Evolutionary conservation across 2,888 invertebrate species (phyloP).

Genomic region (Geophilus truncorum): DNA sequence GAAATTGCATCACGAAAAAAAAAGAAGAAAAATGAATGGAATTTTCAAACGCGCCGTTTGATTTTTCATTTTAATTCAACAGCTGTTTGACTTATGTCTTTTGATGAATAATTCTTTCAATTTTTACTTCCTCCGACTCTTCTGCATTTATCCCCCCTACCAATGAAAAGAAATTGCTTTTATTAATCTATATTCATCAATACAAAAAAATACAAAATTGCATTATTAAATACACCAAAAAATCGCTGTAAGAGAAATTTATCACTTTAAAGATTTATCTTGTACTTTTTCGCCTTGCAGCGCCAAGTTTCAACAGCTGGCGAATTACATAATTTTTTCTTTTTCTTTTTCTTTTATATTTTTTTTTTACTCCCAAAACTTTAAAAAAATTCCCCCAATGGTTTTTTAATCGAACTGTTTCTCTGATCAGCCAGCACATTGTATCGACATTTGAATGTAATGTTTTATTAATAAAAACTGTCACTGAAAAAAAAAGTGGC

Average conservation of each 20-base stretch:
- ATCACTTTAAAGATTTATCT: not conserved
- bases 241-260: not conserved
- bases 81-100: no score
- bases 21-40: no score
- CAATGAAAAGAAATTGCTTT: no score
- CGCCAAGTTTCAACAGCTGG: not conserved
- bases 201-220: not conserved
- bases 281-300: not conserved
- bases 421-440: not conserved
- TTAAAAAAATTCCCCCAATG: not conserved
- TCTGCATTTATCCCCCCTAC: no score
- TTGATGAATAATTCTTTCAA: no score
- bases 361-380: no score
- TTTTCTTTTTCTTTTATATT: not conserved
- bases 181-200: not conserved
- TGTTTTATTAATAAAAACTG: not conserved
- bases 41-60: no score
- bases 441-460: not conserved
- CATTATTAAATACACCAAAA: not conserved
- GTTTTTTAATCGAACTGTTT: not conserved
- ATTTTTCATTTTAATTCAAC: no score
- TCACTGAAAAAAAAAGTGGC: not conserved
- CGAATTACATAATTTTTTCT: not conserved
- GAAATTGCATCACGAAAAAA: no score
- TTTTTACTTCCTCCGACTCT: no score